These are phyloP conservation scores for Heliconius hermathena DNA, from an alignment of 1,140 invertebrate genomes.

Conservation along the genomic window DNA sequence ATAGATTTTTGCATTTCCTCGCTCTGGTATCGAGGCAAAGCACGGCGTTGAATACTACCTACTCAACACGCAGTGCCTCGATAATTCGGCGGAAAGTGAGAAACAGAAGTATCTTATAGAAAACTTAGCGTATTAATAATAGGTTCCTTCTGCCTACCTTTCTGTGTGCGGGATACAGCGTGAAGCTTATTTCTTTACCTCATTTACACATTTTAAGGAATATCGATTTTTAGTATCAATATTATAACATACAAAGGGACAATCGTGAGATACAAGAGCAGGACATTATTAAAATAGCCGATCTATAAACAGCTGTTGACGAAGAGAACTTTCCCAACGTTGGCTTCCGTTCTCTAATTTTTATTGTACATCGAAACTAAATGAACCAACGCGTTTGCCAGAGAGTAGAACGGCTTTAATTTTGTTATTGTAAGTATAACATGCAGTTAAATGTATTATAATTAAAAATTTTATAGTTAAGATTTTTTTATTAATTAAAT, in stretches of 20 bases:
- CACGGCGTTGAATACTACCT: no score
- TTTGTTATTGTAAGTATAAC: constrained; percentile 10
- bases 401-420: neutral
- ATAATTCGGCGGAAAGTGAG: no score
- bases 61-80: no score
- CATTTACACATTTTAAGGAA: neutral
- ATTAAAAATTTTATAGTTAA: neutral
- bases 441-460: neutral
- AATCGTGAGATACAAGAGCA: constrained; percentile 4
- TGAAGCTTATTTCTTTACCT: no score
- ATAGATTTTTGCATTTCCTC: no score
- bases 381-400: constrained; percentile 17
- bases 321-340: constrained; percentile 44
- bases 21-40: no score
- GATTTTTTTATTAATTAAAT: no score
- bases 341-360: constrained; percentile 38
- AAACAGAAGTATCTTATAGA: no score
- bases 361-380: constrained; percentile 29
- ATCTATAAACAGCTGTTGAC: constrained; percentile 76
- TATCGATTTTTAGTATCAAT: neutral
- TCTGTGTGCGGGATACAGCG: no score
- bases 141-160: no score
- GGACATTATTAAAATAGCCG: constrained; percentile 51
- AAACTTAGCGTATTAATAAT: no score
- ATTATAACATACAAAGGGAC: neutral